These are phyloP conservation scores for Tamias sibiricus DNA, from an alignment of 2,113 vertebrate species.

Conservation along the genomic window DNA sequence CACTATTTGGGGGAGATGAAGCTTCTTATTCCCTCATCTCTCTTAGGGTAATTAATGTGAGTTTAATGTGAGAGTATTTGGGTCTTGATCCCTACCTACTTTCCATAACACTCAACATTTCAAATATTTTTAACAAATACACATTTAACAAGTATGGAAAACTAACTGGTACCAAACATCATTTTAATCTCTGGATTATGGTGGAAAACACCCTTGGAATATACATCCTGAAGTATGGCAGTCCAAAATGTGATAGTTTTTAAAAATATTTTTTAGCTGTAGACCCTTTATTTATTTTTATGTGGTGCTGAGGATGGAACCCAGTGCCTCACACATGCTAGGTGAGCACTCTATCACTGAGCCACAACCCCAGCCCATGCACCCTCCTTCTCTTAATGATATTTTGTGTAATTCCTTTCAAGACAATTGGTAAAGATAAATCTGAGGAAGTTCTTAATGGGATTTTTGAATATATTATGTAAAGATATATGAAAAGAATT, in stretches of 20 bases:
- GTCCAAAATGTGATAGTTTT: neutral
- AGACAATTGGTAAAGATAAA: neutral
- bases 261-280: too few relatives aligned
- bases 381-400: neutral
- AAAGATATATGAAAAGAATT: neutral
- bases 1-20: neutral
- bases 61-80: neutral
- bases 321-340: too few relatives aligned
- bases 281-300: too few relatives aligned
- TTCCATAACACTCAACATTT: constrained; percentile 8
- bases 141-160: neutral
- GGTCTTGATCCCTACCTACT: neutral
- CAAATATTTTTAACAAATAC: constrained; percentile 19
- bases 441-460: neutral
- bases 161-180: neutral
- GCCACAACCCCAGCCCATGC: too few relatives aligned
- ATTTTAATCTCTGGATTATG: neutral
- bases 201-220: neutral
- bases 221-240: neutral
- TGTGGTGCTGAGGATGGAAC: too few relatives aligned
- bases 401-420: neutral
- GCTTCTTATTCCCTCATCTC: neutral
- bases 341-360: too few relatives aligned
- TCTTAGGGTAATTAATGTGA: neutral
- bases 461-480: constrained; percentile 8